Base-by-base conservation (phyloP, 2,888 invertebrate species). In the Coelinius sp. region DNA sequence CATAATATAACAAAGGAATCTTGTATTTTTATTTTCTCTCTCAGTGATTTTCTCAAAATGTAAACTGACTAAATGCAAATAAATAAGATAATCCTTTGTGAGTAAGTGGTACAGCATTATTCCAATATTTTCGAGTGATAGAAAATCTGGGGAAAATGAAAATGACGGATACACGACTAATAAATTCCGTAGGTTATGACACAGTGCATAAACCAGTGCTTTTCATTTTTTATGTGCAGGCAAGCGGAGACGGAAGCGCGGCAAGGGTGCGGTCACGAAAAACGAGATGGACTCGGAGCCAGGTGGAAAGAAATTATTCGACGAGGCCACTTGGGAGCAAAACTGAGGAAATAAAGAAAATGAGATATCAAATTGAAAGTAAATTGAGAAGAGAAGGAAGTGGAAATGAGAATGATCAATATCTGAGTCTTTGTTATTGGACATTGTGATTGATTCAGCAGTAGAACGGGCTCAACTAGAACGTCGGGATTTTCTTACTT, bases 171-270 rank as follows among this genome's bases (percentile, higher is more conserved):
- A n/a, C 25, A 59, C 35, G 8, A 59, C 31, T 59, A 59, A 35
- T 49, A 49, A 59, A 17, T 59, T 35, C 8, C 17, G 53, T 53
- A 10, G 35, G 35, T 59, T 59, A 35, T 25, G 35, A 59, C 31
- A 49, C 17, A 49, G 35, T 20, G 35, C 31, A 59, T 59, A 31
- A 59, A 25, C 17, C 20, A 31, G 31, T 35, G n/a, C 14, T 35
- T 59, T 56, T 27, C 14, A 22, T 24, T 53, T 53, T 35, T 56
- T 76, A 53, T 80, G 77, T 80, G 76, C 79, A 86, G 86, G 85
- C 71, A 86, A 85, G 78, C 82, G 84, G 20, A 81, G 82, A 75
- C 81, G 84, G 76, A 86, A 85, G 73, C 81, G 83, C 70, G 81
- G 75, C 76, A 73, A 31, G 74, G 73, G 49, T 7, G 68, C 68